Conservation (phyloP, 2,797 vertebrate genomes). For the Pitangus sulphuratus region DNA sequence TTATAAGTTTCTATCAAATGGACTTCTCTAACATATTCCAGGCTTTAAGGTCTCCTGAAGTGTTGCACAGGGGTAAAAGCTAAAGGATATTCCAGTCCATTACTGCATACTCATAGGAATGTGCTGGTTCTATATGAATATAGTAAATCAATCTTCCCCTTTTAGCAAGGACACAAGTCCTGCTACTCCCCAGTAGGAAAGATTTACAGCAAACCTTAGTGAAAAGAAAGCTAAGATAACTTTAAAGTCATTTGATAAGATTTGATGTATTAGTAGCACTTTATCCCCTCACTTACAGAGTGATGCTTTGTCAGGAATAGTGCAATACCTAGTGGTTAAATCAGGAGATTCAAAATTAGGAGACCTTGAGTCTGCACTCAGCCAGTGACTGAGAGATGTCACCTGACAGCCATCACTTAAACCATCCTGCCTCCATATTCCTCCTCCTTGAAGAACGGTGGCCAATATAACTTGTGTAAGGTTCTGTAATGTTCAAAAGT, state of each 20-base stretch:
- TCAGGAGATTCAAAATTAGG: slow-evolving; percentile 26
- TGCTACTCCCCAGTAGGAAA: slow-evolving; percentile 24
- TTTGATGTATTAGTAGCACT: slow-evolving; percentile 71
- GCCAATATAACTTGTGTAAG: not conserved
- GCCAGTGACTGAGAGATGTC: not conserved
- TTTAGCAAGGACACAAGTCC: slow-evolving; percentile 58
- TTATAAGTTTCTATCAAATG: slow-evolving; percentile 9
- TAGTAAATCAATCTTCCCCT: slow-evolving; percentile 71
- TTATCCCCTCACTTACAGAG: slow-evolving; percentile 35
- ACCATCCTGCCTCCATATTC: not conserved
- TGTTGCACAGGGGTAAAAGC: not conserved
- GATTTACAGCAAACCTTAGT: slow-evolving; percentile 62
- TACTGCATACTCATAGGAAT: slow-evolving; percentile 38
- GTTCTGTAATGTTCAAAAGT: not conserved
- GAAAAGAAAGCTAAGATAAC: slow-evolving; percentile 62
- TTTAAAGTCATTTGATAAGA: slow-evolving; percentile 64
- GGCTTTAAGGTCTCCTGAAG: slow-evolving; percentile 7
- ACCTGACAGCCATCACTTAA: slow-evolving; percentile 15
- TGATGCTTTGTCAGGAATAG: slow-evolving; percentile 48
- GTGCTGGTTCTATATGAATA: not conserved
- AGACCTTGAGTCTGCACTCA: slow-evolving; percentile 26
- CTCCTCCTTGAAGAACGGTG: not conserved
- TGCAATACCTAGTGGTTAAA: slow-evolving; percentile 30
- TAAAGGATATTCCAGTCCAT: slow-evolving; percentile 6
- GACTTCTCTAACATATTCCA: slow-evolving; percentile 9